These are phyloP conservation scores for Zosterops lateralis DNA, from an alignment of 2,113 vertebrate species.

Conservation along the genomic window DNA sequence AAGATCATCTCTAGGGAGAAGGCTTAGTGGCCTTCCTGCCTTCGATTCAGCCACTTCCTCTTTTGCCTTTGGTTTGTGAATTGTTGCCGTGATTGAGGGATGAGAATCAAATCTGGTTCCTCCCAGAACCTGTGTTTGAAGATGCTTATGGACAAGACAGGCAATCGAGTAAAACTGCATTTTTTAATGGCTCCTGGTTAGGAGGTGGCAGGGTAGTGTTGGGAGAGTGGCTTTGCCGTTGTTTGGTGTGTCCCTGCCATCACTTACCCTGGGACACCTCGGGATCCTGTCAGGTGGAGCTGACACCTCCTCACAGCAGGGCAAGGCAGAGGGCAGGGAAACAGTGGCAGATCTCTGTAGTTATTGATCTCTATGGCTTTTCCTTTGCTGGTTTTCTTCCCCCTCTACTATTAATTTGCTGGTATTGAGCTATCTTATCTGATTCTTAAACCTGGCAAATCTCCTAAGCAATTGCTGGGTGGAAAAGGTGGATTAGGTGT, in stretches of 20 bases:
- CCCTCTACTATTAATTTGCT: not conserved
- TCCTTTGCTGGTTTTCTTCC: not conserved
- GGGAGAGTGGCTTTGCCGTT: not conserved
- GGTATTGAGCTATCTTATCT: not conserved
- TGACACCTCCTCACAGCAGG: not conserved
- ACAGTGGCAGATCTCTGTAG: not conserved
- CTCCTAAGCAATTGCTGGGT: not conserved
- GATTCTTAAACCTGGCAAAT: conserved; percentile 8
- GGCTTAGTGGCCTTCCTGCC: not conserved
- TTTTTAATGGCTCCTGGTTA: not conserved
- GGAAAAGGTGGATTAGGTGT: not conserved
- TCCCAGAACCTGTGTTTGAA: not conserved
- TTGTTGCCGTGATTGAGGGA: conserved; percentile 18
- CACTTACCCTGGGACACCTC: not conserved
- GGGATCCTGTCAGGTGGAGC: not conserved
- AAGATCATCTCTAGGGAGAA: not conserved
- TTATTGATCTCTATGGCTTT: not conserved
- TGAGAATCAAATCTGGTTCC: not conserved
- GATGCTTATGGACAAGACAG: not conserved
- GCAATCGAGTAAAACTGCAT: not conserved
- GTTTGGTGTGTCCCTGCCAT: not conserved
- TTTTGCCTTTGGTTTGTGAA: conserved; percentile 16
- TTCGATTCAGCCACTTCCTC: not conserved
- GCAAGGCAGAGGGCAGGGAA: not conserved
- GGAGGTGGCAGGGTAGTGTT: not conserved